Conservation (phyloP, 2,888 invertebrate genomes). For the Sialis fuliginosa region DNA sequence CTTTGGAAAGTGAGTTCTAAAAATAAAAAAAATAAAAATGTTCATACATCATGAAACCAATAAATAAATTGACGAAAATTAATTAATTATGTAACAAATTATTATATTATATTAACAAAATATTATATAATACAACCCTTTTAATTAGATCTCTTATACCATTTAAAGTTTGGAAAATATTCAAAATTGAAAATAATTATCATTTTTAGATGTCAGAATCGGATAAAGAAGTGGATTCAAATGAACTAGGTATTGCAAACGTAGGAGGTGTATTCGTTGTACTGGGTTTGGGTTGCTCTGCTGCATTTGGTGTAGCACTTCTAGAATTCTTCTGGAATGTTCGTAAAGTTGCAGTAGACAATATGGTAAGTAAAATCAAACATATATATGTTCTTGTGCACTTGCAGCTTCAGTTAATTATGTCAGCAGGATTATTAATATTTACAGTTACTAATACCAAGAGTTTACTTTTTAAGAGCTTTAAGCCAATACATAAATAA, state of each 20-base stretch:
- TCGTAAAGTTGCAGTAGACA: slow-evolving; percentile 54
- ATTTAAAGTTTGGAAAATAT: too few species aligned
- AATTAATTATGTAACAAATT: too few species aligned
- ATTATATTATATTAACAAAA: not conserved
- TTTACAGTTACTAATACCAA: not conserved
- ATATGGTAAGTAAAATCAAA: slow-evolving; percentile 38
- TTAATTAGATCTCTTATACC: not conserved
- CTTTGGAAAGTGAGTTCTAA: too few species aligned
- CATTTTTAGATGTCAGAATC: not conserved
- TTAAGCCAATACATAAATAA: not conserved
- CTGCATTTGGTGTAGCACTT: slow-evolving; percentile 57
- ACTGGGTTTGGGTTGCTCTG: slow-evolving; percentile 49
- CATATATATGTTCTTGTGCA: not conserved
- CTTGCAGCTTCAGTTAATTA: not conserved
- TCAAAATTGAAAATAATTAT: not conserved
- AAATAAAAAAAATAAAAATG: too few species aligned
- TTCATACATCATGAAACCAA: too few species aligned
- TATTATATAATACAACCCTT: not conserved
- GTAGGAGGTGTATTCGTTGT: slow-evolving; percentile 88
- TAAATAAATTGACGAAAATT: too few species aligned
- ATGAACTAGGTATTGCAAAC: slow-evolving; percentile 61
- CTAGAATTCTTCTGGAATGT: slow-evolving; percentile 77
- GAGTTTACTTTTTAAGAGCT: not conserved
- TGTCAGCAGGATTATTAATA: not conserved
- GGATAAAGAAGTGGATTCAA: slow-evolving; percentile 22